A percentile compares a stretch with the other conserved stretches of the same genome.
Evolutionary conservation across 2,888 invertebrate genomes (phyloP).

Genomic region (Parapristionchus giblindavisi): DNA sequence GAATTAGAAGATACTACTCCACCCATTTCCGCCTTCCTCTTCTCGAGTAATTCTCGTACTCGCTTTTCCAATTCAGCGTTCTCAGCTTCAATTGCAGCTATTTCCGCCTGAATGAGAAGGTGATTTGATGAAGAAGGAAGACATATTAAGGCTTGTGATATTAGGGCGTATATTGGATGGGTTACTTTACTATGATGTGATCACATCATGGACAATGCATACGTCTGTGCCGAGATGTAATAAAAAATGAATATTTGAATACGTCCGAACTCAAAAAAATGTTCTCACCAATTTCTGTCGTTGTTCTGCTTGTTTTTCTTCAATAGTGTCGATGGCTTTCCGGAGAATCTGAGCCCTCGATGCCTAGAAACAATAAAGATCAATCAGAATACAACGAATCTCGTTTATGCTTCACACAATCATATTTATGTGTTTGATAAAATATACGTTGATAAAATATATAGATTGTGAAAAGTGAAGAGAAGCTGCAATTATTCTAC

Average conservation of each 20-base stretch:
- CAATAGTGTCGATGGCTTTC: conserved; percentile 63
- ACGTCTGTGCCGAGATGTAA: background rate
- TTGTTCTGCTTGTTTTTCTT: conserved; percentile 50
- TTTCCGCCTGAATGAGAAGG: conserved; percentile 13
- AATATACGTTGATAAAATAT: no score
- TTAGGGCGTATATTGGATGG: no score
- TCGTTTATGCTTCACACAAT: no score
- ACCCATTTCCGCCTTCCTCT: conserved; percentile 32
- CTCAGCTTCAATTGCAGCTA: conserved; percentile 36
- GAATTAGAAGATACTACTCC: no score
- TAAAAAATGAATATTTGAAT: background rate
- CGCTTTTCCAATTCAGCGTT: conserved; percentile 34
- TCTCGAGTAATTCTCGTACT: conserved; percentile 7
- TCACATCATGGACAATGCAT: background rate
- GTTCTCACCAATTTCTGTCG: conserved; percentile 38
- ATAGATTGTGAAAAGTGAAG: no score
- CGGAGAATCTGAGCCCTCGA: conserved; percentile 64
- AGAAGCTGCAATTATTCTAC: no score
- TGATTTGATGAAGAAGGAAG: no score
- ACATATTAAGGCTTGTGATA: no score
- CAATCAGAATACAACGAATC: no score
- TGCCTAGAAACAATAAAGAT: conserved; percentile 46
- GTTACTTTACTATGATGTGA: background rate
- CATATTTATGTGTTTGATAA: no score
- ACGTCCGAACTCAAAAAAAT: no score